phyloP scores from a whole-genome alignment of 1,140 invertebrate genomes.

The Pachyrhynchus sulphureomaculatus region DNA sequence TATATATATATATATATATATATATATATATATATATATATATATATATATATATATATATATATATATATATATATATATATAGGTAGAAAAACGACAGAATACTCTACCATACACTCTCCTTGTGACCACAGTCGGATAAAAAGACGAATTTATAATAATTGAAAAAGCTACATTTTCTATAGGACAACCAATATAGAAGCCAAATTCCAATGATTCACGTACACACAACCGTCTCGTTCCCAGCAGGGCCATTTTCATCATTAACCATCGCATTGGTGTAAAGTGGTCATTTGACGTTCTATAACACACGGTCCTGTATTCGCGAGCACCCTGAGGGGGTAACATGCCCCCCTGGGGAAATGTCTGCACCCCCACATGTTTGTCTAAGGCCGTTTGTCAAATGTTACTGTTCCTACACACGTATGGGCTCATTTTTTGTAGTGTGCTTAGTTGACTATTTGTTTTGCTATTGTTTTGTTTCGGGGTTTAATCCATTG shows the following conservation, averaged over 20 bases:
- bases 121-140: too few species aligned
- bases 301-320: conserved; percentile 40
- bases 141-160: too few species aligned
- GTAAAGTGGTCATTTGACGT: conserved; percentile 55
- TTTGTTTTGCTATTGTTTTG: conserved; percentile 7
- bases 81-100: too few species aligned
- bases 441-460: conserved; percentile 1
- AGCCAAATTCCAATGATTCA: conserved; percentile 45
- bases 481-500: background rate
- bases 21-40: too few species aligned
- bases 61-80: too few species aligned
- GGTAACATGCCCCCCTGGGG: conserved; percentile 13
- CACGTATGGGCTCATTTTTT: conserved; percentile 14
- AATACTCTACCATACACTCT: too few species aligned
- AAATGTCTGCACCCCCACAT: conserved; percentile 20
- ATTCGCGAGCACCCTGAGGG: conserved; percentile 27
- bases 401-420: conserved; percentile 30
- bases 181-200: too few species aligned
- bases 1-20: too few species aligned
- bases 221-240: conserved; percentile 4
- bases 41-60: too few species aligned
- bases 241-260: conserved; percentile 51
- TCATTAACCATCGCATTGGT: conserved; percentile 51
- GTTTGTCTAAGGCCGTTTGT: conserved; percentile 34
- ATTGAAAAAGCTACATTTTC: too few species aligned